Percentiles rank a stretch among this genome's conserved stretches.
Conservation (phyloP, 2,113 vertebrate species). For the Ancistrus triradiatus region DNA sequence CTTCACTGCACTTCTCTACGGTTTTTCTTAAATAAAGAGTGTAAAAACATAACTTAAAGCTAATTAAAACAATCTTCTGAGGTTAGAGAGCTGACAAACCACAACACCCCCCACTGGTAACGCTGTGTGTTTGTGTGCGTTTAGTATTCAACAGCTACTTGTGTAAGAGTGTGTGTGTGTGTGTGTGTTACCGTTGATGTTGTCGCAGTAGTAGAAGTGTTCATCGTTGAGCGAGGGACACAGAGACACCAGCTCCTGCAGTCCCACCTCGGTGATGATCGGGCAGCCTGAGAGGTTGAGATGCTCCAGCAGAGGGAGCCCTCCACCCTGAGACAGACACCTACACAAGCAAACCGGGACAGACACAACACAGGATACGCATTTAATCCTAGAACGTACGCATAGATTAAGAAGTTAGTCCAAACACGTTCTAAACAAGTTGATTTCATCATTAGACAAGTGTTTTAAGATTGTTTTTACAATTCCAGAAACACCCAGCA, state of each 20-base stretch:
- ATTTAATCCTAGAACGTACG: neutral
- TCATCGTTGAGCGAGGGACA: conserved; percentile 93
- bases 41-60: too few relatives aligned
- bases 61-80: too few relatives aligned
- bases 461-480: neutral
- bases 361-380: neutral
- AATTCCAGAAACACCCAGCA: too few relatives aligned
- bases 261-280: conserved; percentile 85
- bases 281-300: conserved; percentile 95
- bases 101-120: too few relatives aligned
- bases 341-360: conserved; percentile 62
- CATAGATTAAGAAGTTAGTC: too few relatives aligned
- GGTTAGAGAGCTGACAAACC: too few relatives aligned
- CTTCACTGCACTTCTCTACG: too few relatives aligned
- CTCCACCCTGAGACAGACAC: conserved; percentile 84
- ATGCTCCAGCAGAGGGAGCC: conserved; percentile 87
- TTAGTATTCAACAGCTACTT: too few relatives aligned
- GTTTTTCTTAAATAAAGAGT: too few relatives aligned
- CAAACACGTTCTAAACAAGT: too few relatives aligned
- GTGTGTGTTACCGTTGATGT: conserved; percentile 90
- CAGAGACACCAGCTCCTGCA: conserved; percentile 87
- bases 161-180: conserved; percentile 2
- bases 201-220: conserved; percentile 99
- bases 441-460: neutral
- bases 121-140: too few relatives aligned